phyloP scores from a whole-genome alignment of 2,888 invertebrate species.

The Leptopterna dolabrata region DNA sequence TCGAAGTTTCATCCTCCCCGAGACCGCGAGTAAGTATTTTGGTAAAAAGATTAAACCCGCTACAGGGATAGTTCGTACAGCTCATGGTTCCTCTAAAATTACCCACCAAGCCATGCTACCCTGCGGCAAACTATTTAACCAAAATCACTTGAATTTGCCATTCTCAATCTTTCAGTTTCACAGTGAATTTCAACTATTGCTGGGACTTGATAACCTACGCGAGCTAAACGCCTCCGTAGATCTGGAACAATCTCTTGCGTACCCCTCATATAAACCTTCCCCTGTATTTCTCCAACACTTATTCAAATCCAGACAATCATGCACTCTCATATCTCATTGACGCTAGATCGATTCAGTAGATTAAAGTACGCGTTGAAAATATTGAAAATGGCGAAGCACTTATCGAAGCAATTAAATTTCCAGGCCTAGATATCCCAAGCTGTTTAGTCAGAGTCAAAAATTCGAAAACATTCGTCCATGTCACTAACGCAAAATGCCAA shows the following conservation, averaged over 20 bases:
- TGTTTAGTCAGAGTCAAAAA: not conserved
- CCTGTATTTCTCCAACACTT: not conserved
- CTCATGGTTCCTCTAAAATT: not conserved
- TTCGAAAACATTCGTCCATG: not conserved
- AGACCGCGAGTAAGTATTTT: not conserved
- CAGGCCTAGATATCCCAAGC: not conserved
- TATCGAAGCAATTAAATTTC: not conserved
- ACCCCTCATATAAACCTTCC: not conserved
- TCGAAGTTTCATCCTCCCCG: not conserved
- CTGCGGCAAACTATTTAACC: not conserved
- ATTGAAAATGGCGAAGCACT: constrained; percentile 17
- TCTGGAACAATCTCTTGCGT: not conserved
- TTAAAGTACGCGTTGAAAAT: not conserved
- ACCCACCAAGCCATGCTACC: not conserved
- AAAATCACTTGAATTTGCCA: not conserved
- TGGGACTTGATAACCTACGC: not conserved
- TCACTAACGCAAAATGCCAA: not conserved
- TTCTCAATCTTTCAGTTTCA: not conserved
- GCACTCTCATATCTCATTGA: not conserved
- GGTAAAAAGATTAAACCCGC: not conserved
- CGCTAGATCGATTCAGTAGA: not conserved
- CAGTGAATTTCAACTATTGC: not conserved
- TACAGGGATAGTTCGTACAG: not conserved
- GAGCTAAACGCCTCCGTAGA: not conserved
- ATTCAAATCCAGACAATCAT: not conserved